Base-by-base conservation (phyloP, 2,888 invertebrate genomes). In the Minunthozetes semirufus region DNA sequence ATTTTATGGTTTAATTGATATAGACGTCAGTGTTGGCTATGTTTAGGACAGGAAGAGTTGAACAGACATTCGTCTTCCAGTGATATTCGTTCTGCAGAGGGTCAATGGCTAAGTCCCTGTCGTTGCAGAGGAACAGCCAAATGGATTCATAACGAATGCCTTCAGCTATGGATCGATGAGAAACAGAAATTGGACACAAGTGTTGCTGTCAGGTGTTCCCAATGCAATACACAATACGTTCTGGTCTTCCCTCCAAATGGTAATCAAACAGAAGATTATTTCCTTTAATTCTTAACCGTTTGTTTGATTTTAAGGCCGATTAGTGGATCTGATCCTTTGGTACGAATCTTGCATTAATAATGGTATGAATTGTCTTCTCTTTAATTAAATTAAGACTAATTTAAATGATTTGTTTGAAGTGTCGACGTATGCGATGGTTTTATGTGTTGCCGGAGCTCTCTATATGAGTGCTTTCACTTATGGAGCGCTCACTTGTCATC, bases 91-190 rank as follows among this genome's bases (percentile, higher is more conserved):
- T n/a, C 25, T 19, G 1, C 19, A 4, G 25, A 19, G 3, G 56
- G 19, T 42, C 75, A 38, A 19, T 98, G 97, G 97, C 94, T 96
- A 1, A 91, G 92, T 81, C 97, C 97, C 1, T 98, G 97, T 82
- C 81, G 82, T 48, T 85, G 97, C 83, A 88, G 90, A 80, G 97
- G 96, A 73, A 93, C 95, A 0, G 77, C 79, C 4, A 79, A 80
- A 76, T 80, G 80, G 80, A 80, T 94, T 6, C 97, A 98, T 82
- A 95, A 96, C 82, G 88, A 89, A 76, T 98, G 97, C 81, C 88
- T 97, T 50, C 95, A 96, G 83, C 87, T 96, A 81, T 97, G 97
- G 97, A 93, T 98, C 17, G 97, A 98, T 82, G 96, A 76, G 66
- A 79, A 79, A 42, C 78, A 79, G 56, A 77, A 75, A 50, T 77